phyloP scores from a whole-genome alignment of 2,113 vertebrate genomes.

The Hiodon tergisus region DNA sequence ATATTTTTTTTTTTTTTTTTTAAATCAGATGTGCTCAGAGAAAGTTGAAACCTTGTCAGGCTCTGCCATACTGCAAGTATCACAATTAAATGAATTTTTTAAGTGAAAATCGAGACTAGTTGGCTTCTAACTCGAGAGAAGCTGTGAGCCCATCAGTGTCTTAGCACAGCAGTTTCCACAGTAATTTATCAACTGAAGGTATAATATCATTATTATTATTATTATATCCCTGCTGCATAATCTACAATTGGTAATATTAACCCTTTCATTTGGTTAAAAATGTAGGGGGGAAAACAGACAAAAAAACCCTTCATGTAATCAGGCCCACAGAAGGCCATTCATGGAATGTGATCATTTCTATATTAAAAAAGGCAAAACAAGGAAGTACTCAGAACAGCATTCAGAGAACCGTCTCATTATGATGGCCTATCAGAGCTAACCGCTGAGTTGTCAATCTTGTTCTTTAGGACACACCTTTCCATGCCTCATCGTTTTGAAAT shows the following conservation, averaged over 20 bases:
- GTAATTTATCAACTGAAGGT: slow-evolving; percentile 44
- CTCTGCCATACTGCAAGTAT: slow-evolving; percentile 29
- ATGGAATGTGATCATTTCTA: too few relatives aligned
- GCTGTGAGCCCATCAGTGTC: slow-evolving; percentile 38
- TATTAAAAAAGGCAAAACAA: too few relatives aligned
- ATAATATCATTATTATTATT: slow-evolving; percentile 28
- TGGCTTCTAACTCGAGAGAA: slow-evolving; percentile 32
- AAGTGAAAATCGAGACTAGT: slow-evolving; percentile 30
- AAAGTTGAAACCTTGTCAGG: slow-evolving; percentile 4
- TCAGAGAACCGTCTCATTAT: too few relatives aligned
- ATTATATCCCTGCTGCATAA: slow-evolving; percentile 30
- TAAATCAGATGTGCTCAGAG: slow-evolving; percentile 5
- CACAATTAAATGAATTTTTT: slow-evolving; percentile 42
- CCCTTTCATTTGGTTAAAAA: slow-evolving; percentile 61
- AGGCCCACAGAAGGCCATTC: too few relatives aligned
- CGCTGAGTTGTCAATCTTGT: too few relatives aligned
- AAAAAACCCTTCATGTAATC: background rate
- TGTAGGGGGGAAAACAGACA: slow-evolving; percentile 30
- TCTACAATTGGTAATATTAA: slow-evolving; percentile 64
- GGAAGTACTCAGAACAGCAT: too few relatives aligned
- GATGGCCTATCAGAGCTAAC: too few relatives aligned
- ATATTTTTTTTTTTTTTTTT: slow-evolving; percentile 5
- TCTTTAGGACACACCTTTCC: too few relatives aligned
- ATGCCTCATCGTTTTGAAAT: too few relatives aligned
- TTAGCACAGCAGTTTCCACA: slow-evolving; percentile 38